Evolutionary conservation across 2,797 vertebrate species (phyloP).

Genomic region (Leuciscus waleckii): DNA sequence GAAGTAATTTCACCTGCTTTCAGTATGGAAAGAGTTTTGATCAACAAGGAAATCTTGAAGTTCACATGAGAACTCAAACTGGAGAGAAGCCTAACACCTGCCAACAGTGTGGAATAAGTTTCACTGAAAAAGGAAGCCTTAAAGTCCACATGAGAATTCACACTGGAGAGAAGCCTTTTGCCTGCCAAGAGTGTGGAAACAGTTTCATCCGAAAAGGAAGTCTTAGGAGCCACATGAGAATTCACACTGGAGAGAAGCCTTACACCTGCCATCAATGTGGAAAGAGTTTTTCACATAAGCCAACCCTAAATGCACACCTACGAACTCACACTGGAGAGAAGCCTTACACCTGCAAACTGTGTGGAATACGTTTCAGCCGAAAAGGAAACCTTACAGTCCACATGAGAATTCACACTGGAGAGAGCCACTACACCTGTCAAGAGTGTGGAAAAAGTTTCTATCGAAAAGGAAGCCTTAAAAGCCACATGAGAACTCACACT

Average conservation of each 20-base stretch:
- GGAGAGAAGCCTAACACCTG: not conserved
- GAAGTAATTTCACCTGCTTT: not conserved
- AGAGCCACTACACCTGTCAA: not conserved
- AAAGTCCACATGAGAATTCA: not conserved
- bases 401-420: not conserved
- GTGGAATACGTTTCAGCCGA: not conserved
- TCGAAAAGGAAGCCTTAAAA: conserved; percentile 5
- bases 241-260: not conserved
- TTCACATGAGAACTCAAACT: not conserved
- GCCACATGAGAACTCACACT: not conserved
- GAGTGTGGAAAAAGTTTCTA: not conserved
- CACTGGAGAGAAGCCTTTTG: not conserved
- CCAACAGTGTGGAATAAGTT: not conserved
- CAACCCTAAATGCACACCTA: not conserved
- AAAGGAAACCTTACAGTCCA: conserved; percentile 1
- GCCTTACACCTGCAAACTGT: not conserved
- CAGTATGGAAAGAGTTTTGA: not conserved
- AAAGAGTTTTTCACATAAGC: not conserved
- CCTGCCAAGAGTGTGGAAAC: not conserved
- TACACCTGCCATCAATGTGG: not conserved
- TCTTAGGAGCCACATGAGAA: not conserved
- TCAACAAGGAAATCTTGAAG: not conserved
- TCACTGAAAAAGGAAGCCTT: not conserved
- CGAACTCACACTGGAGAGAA: not conserved
- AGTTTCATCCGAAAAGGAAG: conserved; percentile 6